Conservation (phyloP, 2,797 vertebrate species). For the Sparus aurata region DNA sequence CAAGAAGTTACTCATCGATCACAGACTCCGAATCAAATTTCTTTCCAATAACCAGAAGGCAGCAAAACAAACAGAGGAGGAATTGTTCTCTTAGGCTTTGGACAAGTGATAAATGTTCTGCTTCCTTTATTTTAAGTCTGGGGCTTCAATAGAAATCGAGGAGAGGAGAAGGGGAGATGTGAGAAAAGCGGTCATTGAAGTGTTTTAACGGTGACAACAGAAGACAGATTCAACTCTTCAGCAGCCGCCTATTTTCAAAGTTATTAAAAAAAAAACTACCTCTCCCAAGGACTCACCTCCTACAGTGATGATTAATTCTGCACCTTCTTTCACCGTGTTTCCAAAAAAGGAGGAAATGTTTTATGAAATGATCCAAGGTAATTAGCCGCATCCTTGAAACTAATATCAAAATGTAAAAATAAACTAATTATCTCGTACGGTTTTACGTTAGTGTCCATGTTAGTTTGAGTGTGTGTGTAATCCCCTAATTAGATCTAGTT, state of each 20-base stretch:
- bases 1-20: slow-evolving; percentile 49
- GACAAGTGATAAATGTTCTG: slow-evolving; percentile 44
- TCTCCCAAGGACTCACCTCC: slow-evolving; percentile 31
- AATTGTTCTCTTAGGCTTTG: slow-evolving; percentile 34
- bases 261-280: background rate
- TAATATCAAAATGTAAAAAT: slow-evolving; percentile 24
- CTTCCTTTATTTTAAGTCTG: slow-evolving; percentile 20
- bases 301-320: background rate
- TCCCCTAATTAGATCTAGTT: slow-evolving; percentile 17
- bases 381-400: slow-evolving; percentile 37
- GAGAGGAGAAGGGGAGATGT: background rate
- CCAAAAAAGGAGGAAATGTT: background rate
- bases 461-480: slow-evolving; percentile 8
- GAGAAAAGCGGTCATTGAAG: slow-evolving; percentile 8
- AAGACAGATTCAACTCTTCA: slow-evolving; percentile 19
- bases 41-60: slow-evolving; percentile 55
- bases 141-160: slow-evolving; percentile 10
- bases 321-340: slow-evolving; percentile 18
- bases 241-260: background rate
- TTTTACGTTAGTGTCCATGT: slow-evolving; percentile 2
- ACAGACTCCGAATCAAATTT: slow-evolving; percentile 53
- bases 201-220: slow-evolving; percentile 25
- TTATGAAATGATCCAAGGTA: background rate
- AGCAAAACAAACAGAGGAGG: slow-evolving; percentile 48
- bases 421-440: slow-evolving; percentile 32